Evolutionary conservation across 2,797 vertebrate genomes (phyloP).

Genomic region (Ctenosaura bakeri): DNA sequence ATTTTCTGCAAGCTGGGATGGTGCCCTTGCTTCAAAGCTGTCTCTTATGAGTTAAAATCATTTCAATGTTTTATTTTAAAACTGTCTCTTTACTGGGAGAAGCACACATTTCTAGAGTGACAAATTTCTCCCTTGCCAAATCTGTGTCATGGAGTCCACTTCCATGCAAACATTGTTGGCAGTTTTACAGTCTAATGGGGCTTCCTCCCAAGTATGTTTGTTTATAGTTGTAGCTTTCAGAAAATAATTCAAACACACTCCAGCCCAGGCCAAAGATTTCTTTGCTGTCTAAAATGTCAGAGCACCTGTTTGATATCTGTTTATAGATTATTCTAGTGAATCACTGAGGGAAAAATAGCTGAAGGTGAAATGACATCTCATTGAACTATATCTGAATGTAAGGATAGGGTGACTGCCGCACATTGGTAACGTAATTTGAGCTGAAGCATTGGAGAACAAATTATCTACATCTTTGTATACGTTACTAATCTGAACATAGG

Average conservation of each 20-base stretch:
- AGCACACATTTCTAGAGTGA: background rate
- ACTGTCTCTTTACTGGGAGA: background rate
- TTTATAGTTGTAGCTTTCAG: background rate
- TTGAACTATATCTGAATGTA: background rate
- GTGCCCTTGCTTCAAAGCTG: background rate
- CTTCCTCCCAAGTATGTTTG: too few relatives aligned
- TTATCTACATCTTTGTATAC: background rate
- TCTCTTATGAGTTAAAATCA: background rate
- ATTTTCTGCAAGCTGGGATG: too few relatives aligned
- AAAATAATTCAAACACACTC: background rate
- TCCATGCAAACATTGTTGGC: background rate
- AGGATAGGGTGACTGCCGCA: background rate
- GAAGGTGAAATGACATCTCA: conserved; percentile 57
- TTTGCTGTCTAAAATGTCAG: conserved; percentile 54
- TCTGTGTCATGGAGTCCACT: background rate
- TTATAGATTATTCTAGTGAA: conserved; percentile 40
- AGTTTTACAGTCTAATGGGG: background rate
- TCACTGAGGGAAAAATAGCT: conserved; percentile 54
- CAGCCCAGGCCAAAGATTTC: conserved; percentile 46
- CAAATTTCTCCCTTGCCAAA: background rate
- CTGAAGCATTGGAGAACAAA: accelerated
- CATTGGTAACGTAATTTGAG: conserved; percentile 26
- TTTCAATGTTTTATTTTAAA: background rate
- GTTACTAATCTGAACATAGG: conserved; percentile 19
- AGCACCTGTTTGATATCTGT: conserved; percentile 42